phyloP scores from a whole-genome alignment of 2,113 vertebrate species.

The Myotis brandtii region DNA sequence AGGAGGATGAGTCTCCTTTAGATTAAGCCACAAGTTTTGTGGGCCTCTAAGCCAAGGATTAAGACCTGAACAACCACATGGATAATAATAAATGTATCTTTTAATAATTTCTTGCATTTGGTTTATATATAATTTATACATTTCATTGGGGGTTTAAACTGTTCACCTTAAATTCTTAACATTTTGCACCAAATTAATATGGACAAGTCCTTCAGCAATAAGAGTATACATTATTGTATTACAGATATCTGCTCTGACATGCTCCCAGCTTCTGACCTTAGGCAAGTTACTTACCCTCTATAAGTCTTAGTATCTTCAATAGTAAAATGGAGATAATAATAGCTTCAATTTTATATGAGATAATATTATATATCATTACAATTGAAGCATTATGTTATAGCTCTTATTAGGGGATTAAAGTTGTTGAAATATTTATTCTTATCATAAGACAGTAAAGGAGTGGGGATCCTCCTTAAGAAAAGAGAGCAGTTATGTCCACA shows the following conservation, averaged over 20 bases:
- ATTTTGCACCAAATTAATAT: neutral
- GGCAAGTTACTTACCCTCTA: neutral
- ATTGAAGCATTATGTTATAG: neutral
- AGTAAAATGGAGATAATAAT: neutral
- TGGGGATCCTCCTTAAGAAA: neutral
- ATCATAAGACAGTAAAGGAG: neutral
- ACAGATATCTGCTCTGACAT: neutral
- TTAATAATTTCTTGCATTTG: neutral
- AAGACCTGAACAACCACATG: neutral
- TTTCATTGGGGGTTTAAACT: neutral
- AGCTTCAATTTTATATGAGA: neutral
- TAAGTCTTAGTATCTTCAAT: neutral
- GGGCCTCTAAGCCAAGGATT: neutral
- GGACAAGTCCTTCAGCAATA: neutral
- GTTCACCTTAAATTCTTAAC: neutral
- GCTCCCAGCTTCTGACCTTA: neutral
- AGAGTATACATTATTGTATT: neutral
- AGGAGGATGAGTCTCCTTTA: neutral
- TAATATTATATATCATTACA: neutral
- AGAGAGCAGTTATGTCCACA: neutral
- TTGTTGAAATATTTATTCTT: conserved; percentile 8
- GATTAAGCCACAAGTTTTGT: neutral
- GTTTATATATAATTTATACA: neutral
- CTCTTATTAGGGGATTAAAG: neutral
- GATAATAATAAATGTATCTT: neutral